These are phyloP conservation scores for Poeciliopsis occidentalis DNA, from an alignment of 2,113 vertebrate genomes.

Conservation along the genomic window DNA sequence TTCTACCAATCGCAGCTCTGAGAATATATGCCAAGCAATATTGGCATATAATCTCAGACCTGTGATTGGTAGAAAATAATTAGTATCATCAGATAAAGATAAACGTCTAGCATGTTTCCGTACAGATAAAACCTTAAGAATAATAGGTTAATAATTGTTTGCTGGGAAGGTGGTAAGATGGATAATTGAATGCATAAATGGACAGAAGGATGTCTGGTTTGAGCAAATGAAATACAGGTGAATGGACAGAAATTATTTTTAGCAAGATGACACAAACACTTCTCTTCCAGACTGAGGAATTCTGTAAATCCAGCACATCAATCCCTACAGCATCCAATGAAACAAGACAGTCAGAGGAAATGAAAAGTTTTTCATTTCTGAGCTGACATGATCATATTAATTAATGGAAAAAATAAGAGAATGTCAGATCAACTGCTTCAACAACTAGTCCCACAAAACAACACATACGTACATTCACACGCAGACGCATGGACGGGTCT, in stretches of 20 bases:
- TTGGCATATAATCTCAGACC: too few species aligned
- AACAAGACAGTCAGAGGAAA: conserved; percentile 34
- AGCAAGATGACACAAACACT: too few species aligned
- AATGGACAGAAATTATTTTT: background rate
- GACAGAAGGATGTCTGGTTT: too few species aligned
- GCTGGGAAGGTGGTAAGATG: too few species aligned
- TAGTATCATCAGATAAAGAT: conserved; percentile 11
- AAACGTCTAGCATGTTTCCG: conserved; percentile 1
- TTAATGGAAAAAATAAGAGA: conserved; percentile 68
- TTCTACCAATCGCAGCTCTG: conserved; percentile 31
- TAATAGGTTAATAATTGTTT: background rate
- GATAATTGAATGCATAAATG: too few species aligned
- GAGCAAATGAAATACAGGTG: too few species aligned
- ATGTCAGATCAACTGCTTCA: conserved; percentile 46
- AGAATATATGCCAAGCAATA: conserved; percentile 17
- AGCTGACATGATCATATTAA: conserved; percentile 68
- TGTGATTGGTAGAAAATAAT: background rate
- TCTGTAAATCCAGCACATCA: background rate
- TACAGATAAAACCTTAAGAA: conserved; percentile 17
- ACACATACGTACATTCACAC: background rate
- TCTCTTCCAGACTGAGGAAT: background rate
- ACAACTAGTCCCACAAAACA: conserved; percentile 15
- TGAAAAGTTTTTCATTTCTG: conserved; percentile 59
- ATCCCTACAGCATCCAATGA: conserved; percentile 5
- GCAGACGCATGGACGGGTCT: conserved; percentile 57